Conservation (phyloP, 2,888 invertebrate species). For the Linnaemya vulpina region DNA sequence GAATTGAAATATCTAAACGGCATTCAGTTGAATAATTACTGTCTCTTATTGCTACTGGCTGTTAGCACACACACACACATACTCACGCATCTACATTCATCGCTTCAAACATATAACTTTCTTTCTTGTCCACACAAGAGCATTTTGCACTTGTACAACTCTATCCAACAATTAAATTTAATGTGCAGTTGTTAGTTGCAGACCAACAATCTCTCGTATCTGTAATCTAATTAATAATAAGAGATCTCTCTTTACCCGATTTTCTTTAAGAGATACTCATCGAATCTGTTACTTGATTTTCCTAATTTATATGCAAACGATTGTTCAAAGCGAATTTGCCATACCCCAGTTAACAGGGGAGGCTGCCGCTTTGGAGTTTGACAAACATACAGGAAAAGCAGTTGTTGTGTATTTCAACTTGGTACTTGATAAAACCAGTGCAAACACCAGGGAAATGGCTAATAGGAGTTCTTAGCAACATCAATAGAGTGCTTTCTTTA, state of each 20-base stretch:
- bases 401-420: no score
- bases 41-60: slow-evolving; percentile 20
- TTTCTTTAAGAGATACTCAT: slow-evolving; percentile 26
- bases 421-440: no score
- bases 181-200: neutral
- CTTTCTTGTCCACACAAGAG: slow-evolving; percentile 12
- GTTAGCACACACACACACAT: neutral
- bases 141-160: slow-evolving; percentile 32
- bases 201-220: neutral
- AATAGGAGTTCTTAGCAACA: no score
- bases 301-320: neutral
- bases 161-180: slow-evolving; percentile 28
- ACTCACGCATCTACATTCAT: neutral
- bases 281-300: neutral
- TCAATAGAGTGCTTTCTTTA: no score
- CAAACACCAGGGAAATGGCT: no score
- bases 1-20: slow-evolving; percentile 41
- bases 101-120: slow-evolving; percentile 18
- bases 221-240: slow-evolving; percentile 20
- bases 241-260: neutral
- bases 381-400: no score
- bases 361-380: neutral
- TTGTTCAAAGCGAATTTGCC: neutral
- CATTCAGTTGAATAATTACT: slow-evolving; percentile 33
- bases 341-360: neutral